Conservation (phyloP, 1,140 invertebrate species). For the Notospermus geniculatus region DNA sequence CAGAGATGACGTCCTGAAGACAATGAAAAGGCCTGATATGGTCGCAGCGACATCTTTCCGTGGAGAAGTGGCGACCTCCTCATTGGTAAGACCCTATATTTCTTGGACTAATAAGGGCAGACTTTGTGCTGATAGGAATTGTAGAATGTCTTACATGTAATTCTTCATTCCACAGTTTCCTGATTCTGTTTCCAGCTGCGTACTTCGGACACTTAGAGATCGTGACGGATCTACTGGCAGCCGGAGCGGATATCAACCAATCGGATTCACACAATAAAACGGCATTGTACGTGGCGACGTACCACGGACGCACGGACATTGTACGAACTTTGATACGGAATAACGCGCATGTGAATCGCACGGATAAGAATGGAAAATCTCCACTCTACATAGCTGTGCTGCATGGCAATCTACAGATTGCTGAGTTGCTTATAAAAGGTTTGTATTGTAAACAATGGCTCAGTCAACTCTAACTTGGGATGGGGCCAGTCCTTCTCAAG, state of each 20-base stretch:
- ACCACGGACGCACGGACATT: constrained; percentile 8
- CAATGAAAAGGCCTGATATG: no score
- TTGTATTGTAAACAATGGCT: no score
- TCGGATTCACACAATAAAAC: constrained; percentile 20
- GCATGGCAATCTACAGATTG: constrained; percentile 1
- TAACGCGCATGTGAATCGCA: constrained; percentile 2
- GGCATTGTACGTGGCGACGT: constrained; percentile 15
- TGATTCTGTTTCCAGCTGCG: constrained; percentile 12
- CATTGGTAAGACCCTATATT: no score
- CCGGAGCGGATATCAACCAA: constrained; percentile 17
- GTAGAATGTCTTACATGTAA: no score
- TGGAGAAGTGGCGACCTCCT: no score
- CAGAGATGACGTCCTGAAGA: no score
- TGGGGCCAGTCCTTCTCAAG: no score
- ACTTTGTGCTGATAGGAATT: no score
- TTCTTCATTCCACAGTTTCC: no score
- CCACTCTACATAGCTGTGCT: constrained; percentile 5
- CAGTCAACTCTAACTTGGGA: no score
- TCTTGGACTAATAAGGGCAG: no score
- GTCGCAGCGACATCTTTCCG: no score
- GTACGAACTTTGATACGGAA: not conserved
- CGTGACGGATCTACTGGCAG: constrained; percentile 11
- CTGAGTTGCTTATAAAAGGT: constrained; percentile 3
- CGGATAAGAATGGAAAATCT: constrained; percentile 7
- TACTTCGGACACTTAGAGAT: constrained; percentile 22